These are phyloP conservation scores for Pseudomyrmex cubaensis DNA, from an alignment of 1,140 invertebrate genomes.

Conservation along the genomic window DNA sequence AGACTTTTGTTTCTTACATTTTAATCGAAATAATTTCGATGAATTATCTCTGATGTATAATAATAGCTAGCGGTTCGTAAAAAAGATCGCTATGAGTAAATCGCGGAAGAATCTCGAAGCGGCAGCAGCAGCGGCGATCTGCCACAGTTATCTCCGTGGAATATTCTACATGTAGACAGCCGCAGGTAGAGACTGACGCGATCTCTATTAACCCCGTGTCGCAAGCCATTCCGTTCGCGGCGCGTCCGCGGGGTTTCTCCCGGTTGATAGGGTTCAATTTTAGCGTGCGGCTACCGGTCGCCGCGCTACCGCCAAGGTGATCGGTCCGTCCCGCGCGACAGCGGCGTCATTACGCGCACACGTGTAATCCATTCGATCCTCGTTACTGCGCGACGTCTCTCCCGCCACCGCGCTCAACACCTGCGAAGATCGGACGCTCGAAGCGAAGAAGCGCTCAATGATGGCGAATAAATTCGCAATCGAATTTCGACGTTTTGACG, in stretches of 20 bases:
- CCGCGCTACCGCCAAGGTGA: constrained; percentile 61
- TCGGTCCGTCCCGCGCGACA: constrained; percentile 43
- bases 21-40: neutral
- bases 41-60: neutral
- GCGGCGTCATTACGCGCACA: constrained; percentile 75
- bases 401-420: constrained; percentile 66
- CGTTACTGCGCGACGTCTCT: constrained; percentile 73
- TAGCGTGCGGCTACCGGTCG: constrained; percentile 75
- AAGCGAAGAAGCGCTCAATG: constrained; percentile 20
- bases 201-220: constrained; percentile 81
- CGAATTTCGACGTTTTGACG: constrained; percentile 48
- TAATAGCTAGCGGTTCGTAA: constrained; percentile 4
- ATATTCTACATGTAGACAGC: constrained; percentile 70
- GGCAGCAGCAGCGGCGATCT: constrained; percentile 31
- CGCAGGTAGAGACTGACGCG: constrained; percentile 74
- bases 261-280: constrained; percentile 75
- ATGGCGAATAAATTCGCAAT: constrained; percentile 58
- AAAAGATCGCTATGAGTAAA: neutral
- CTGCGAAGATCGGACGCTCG: constrained; percentile 43
- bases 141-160: constrained; percentile 40
- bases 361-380: constrained; percentile 77
- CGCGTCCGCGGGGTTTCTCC: constrained; percentile 41
- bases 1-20: too few species aligned
- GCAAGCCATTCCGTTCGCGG: constrained; percentile 60
- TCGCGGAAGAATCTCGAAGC: constrained; percentile 24